Evolutionary conservation across 2,888 invertebrate genomes (phyloP).

Genomic region (Diarsia brunnea): DNA sequence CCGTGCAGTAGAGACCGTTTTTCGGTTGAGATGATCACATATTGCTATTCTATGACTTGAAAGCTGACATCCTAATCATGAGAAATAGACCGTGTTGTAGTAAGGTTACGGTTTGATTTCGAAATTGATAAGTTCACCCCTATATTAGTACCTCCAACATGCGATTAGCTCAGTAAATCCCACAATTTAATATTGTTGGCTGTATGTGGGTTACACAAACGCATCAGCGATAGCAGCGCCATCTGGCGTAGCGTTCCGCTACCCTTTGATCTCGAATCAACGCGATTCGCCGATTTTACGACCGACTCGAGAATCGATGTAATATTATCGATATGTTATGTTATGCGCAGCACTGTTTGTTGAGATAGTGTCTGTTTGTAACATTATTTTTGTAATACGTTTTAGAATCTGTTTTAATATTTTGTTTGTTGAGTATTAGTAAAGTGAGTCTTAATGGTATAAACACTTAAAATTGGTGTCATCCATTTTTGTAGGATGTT

Average conservation of each 20-base stretch:
- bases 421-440: constrained; percentile 19
- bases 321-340: constrained; percentile 56
- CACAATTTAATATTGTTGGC: constrained; percentile 58
- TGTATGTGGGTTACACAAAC: constrained; percentile 64
- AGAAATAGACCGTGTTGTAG: background rate
- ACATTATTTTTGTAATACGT: constrained; percentile 24
- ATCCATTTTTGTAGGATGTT: background rate
- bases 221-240: constrained; percentile 54
- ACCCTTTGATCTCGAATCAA: constrained; percentile 62
- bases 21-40: background rate
- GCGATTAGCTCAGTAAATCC: constrained; percentile 22
- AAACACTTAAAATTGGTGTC: background rate
- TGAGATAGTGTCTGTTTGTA: constrained; percentile 13
- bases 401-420: constrained; percentile 37
- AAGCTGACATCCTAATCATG: background rate
- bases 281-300: constrained; percentile 52
- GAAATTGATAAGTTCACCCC: background rate
- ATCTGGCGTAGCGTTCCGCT: constrained; percentile 56
- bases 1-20: background rate
- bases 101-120: background rate
- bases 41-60: background rate
- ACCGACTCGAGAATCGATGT: constrained; percentile 50
- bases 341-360: constrained; percentile 56
- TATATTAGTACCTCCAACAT: background rate
- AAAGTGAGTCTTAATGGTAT: background rate